A percentile compares a stretch with the other conserved stretches of the same genome.
Conservation (phyloP, 37 sponge, comb jelly and placozoan genomes). For the Haliclona indistincta region DNA sequence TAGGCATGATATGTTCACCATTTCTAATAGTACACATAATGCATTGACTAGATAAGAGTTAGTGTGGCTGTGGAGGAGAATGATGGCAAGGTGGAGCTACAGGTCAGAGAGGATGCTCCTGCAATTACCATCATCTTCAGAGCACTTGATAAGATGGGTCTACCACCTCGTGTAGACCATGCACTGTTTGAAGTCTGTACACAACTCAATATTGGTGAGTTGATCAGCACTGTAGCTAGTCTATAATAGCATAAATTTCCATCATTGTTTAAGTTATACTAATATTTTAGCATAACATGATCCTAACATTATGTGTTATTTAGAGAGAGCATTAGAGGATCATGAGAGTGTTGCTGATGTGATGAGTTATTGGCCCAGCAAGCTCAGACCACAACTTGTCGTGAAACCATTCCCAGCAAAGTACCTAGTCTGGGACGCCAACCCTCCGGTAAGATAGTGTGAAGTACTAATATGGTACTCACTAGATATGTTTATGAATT, state of each 20-base stretch:
- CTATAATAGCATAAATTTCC: neutral
- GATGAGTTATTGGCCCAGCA: constrained; percentile 52
- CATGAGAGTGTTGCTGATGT: constrained; percentile 46
- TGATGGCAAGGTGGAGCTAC: constrained; percentile 8
- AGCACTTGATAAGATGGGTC: constrained; percentile 18
- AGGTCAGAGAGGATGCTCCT: constrained; percentile 49
- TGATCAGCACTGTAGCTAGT: no score
- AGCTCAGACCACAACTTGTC: constrained; percentile 31
- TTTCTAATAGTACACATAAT: neutral
- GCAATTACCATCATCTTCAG: constrained; percentile 53
- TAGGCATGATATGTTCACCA: neutral
- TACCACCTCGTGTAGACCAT: constrained; percentile 8
- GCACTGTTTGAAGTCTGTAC: constrained; percentile 62
- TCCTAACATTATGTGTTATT: neutral
- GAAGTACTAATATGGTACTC: neutral
- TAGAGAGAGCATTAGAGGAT: constrained; percentile 72
- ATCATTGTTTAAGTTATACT: no score
- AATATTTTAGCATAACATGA: no score
- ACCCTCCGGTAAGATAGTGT: constrained; percentile 45
- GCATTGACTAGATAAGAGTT: constrained; percentile 9
- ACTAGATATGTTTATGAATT: neutral
- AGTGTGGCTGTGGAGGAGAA: constrained; percentile 22
- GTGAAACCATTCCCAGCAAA: constrained; percentile 47
- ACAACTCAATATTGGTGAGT: constrained; percentile 49
- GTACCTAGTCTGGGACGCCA: constrained; percentile 52